A percentile compares a stretch with the other conserved stretches of the same genome.
Evolutionary conservation across 37 sponge, comb jelly and placozoan species (phyloP).

Genomic region (Corticium candelabrum): DNA sequence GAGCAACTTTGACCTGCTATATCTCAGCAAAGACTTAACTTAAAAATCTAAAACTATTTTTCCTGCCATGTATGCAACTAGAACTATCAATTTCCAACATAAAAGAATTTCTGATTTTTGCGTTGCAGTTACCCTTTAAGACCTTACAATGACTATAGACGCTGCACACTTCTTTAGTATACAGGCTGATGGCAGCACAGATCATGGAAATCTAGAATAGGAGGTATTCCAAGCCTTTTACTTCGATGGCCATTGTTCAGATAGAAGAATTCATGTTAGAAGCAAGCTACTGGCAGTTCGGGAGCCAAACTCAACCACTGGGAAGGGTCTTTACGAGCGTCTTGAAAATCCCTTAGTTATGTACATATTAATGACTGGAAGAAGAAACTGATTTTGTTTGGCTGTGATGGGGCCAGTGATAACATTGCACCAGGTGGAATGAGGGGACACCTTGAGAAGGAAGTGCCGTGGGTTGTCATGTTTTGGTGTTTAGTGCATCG

Average conservation of each 20-base stretch:
- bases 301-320: conserved; percentile 3
- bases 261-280: conserved; percentile 14
- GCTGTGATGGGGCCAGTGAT: conserved; percentile 29
- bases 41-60: no score
- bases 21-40: no score
- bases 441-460: conserved; percentile 17
- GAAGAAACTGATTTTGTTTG: conserved; percentile 21
- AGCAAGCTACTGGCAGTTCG: conserved; percentile 17
- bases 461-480: conserved; percentile 27
- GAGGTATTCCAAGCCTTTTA: no score
- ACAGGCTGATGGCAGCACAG: no score
- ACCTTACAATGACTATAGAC: no score
- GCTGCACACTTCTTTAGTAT: no score
- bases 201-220: no score
- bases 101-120: no score
- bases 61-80: no score
- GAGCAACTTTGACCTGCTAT: no score
- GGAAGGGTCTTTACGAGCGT: conserved; percentile 9
- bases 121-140: no score
- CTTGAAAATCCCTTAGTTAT: background rate
- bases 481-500: conserved; percentile 43
- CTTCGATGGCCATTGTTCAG: background rate
- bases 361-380: conserved; percentile 24
- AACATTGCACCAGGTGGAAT: conserved; percentile 9
- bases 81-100: no score